These are phyloP conservation scores for Hippopotamyrus pictus DNA, from an alignment of 2,797 vertebrate species.

Conservation along the genomic window DNA sequence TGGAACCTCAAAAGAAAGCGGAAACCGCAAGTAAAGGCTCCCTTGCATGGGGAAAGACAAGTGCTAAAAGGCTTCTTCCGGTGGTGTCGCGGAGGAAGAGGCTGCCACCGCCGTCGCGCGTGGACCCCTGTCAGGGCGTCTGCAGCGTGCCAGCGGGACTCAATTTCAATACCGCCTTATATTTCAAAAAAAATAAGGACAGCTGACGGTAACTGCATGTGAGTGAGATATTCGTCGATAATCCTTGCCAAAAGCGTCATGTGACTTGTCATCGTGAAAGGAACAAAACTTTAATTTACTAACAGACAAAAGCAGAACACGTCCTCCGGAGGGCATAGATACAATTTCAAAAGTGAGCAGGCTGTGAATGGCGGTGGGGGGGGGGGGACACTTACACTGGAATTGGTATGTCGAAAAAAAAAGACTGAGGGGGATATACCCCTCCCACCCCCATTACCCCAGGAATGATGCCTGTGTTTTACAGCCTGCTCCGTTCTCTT, in stretches of 20 bases:
- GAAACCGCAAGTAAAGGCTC: conserved; percentile 59
- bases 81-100: conserved; percentile 24
- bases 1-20: conserved; percentile 50
- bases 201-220: conserved; percentile 48
- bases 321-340: background rate
- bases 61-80: conserved; percentile 54
- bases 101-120: background rate
- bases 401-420: background rate
- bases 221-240: conserved; percentile 54
- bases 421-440: background rate
- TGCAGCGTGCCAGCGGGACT: conserved; percentile 28
- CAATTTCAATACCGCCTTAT: conserved; percentile 33
- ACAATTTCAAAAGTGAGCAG: background rate
- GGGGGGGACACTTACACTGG: background rate
- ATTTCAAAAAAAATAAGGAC: conserved; percentile 44
- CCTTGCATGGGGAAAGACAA: conserved; percentile 52
- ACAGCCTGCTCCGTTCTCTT: background rate
- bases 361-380: background rate
- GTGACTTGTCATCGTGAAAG: conserved; percentile 25
- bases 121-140: background rate
- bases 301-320: background rate
- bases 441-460: background rate
- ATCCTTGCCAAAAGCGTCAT: conserved; percentile 55
- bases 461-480: background rate
- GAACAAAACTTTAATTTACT: background rate